These are phyloP conservation scores for Halisarca cf. caerulea DNA, from an alignment of 37 sponge, comb jelly and placozoan genomes.

Conservation along the genomic window DNA sequence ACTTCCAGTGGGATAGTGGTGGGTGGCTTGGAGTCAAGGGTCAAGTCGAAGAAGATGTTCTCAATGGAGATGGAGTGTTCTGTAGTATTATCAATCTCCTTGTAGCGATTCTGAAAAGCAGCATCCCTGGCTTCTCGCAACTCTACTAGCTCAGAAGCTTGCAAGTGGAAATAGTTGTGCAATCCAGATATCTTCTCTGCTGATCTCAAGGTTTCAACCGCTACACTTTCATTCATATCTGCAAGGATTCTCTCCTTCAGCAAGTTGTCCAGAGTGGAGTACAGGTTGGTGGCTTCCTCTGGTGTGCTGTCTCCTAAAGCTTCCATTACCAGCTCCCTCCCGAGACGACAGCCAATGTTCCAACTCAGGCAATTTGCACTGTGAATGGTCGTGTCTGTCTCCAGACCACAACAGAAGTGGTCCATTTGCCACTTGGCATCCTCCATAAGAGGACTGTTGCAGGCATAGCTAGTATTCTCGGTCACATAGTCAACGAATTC, in stretches of 20 bases:
- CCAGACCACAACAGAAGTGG: conserved; percentile 6
- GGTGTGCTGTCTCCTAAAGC: not conserved
- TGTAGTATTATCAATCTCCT: not conserved
- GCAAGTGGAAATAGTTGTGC: not conserved
- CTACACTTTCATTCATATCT: not conserved
- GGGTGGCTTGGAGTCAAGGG: not conserved
- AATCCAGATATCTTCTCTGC: not conserved
- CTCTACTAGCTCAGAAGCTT: not conserved
- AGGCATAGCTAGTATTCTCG: not conserved
- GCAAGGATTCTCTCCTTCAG: not conserved
- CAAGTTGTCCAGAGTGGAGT: not conserved
- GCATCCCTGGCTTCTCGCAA: not conserved
- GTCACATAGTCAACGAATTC: not conserved
- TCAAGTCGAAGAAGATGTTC: not conserved
- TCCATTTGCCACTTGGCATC: not conserved
- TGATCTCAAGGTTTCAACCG: not conserved
- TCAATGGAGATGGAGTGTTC: not conserved
- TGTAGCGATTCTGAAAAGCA: not conserved
- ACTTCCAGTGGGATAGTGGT: not conserved
- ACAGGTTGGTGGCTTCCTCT: not conserved
- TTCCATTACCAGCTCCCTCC: not conserved
- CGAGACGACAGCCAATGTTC: conserved; percentile 6
- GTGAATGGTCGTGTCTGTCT: not conserved
- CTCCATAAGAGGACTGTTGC: not conserved
- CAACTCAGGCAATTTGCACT: not conserved